Evolutionary conservation across 2,113 vertebrate species (phyloP), one percentile per base, ranked within the genome.

Genomic region (Pygoscelis adeliae): DNA sequence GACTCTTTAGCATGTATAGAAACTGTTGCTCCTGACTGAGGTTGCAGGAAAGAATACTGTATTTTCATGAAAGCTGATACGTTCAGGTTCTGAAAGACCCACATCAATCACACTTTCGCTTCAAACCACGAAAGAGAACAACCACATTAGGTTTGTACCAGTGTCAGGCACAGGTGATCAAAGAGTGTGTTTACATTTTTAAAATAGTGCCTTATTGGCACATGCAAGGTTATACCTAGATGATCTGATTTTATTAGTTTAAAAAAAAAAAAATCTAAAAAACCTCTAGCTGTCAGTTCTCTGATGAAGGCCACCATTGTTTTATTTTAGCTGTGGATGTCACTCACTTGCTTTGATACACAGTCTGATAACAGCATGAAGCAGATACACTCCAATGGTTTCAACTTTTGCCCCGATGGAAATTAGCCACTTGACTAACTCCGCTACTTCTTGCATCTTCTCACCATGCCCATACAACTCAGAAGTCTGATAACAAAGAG

Each of bases 291-390:
- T 74, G 34, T 26, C 38, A 65, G 32, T 50, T 79, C 26, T 71
- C 61, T 69, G 23, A 59, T 42, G 49, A 82, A 59, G 62, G 46
- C 6, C 42, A n/a, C 32, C 21, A 17, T 2, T 65, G 13, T 17
- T 58, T 76, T 61, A 55, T 69, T 81, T 63, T 6, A 69, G 10
- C n/a, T 79, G 61, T 2, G 4, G 30, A 46, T 32, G 38, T 56
- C 40, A 98, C 98, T 98, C 94, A 99, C 98, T 94, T 46, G 98
- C 95, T 97, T 96, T 98, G 94, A 98, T 98, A 15, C 98, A 98
- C 81, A 99, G 97, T 4, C 76, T 94, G 83, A 99, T 98, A 70
- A 99, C 94, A 56, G 98, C 84, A 23, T 99, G 98, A 63, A 99
- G 98, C 0, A 97, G 97, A 78, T 94, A 95, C 0, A 67, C 62